phyloP scores from a whole-genome alignment of 2,113 vertebrate species.

The Electrona antarctica region DNA sequence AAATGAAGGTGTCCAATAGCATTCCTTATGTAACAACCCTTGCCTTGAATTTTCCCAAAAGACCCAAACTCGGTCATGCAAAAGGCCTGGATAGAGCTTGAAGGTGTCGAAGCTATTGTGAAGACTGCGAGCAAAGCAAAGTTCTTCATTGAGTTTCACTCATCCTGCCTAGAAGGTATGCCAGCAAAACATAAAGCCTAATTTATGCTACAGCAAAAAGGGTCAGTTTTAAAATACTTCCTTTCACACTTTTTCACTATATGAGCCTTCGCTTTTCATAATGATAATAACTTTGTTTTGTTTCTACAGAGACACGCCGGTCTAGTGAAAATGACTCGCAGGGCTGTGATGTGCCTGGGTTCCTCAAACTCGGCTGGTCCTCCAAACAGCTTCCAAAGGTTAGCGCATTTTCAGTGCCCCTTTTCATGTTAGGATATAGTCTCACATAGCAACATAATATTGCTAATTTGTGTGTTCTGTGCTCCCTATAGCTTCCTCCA shows the following conservation, averaged over 20 bases:
- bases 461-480: constrained; percentile 14
- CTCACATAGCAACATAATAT: background rate
- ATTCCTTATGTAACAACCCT: background rate
- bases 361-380: constrained; percentile 86
- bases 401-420: background rate
- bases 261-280: too few relatives aligned
- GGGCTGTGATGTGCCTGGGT: constrained; percentile 82
- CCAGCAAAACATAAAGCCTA: too few relatives aligned
- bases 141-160: constrained; percentile 88
- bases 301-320: constrained; percentile 78
- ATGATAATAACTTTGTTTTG: background rate
- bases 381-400: constrained; percentile 87
- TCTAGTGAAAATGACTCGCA: constrained; percentile 85
- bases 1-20: background rate
- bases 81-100: constrained; percentile 83
- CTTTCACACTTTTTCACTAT: too few relatives aligned
- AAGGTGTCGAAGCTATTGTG: constrained; percentile 84
- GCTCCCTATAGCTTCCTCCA: constrained; percentile 80
- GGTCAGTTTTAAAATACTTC: background rate
- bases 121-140: constrained; percentile 86
- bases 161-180: constrained; percentile 84
- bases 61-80: constrained; percentile 66
- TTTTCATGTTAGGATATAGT: background rate
- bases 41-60: constrained; percentile 43
- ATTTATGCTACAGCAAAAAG: background rate